A percentile compares a stretch with the other conserved stretches of the same genome.
These are phyloP conservation scores for Habroteleia sp. DNA, from an alignment of 2,888 invertebrate genomes.

Conservation along the genomic window DNA sequence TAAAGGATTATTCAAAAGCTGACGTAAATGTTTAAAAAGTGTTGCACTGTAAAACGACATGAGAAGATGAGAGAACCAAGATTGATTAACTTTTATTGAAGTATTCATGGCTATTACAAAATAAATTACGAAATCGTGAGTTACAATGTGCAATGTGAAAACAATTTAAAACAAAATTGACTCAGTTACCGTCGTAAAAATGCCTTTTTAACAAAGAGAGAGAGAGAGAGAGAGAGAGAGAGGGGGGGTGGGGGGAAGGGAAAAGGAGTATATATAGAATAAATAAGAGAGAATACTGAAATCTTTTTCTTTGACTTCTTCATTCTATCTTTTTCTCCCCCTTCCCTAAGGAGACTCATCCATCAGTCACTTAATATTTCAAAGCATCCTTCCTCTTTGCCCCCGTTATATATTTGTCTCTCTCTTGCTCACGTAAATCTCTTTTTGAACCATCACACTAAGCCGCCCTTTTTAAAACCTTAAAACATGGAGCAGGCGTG, in stretches of 20 bases:
- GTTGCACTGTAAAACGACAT: too few species aligned
- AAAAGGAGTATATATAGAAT: slow-evolving; percentile 37
- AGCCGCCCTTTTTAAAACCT: slow-evolving; percentile 75
- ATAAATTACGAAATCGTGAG: neutral
- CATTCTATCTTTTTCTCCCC: slow-evolving; percentile 61
- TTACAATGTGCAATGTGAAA: slow-evolving; percentile 1
- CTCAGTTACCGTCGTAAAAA: slow-evolving; percentile 10
- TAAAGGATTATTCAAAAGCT: too few species aligned
- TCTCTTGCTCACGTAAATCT: slow-evolving; percentile 58
- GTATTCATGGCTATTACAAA: neutral
- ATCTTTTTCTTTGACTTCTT: slow-evolving; percentile 57
- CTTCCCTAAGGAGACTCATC: slow-evolving; percentile 76
- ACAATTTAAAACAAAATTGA: slow-evolving; percentile 12
- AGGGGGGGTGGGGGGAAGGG: too few species aligned
- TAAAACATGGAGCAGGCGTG: slow-evolving; percentile 74
- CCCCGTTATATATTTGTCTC: slow-evolving; percentile 66
- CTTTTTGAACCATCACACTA: slow-evolving; percentile 64
- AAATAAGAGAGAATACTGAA: slow-evolving; percentile 51
- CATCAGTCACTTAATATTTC: slow-evolving; percentile 80
- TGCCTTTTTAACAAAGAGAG: slow-evolving; percentile 26
- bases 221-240: slow-evolving; percentile 34
- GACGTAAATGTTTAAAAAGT: too few species aligned
- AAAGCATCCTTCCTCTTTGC: slow-evolving; percentile 71
- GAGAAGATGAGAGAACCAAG: too few species aligned
- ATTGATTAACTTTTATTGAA: too few species aligned